Conservation (phyloP, 1,140 invertebrate genomes). For the Macrobrachium rosenbergii region DNA sequence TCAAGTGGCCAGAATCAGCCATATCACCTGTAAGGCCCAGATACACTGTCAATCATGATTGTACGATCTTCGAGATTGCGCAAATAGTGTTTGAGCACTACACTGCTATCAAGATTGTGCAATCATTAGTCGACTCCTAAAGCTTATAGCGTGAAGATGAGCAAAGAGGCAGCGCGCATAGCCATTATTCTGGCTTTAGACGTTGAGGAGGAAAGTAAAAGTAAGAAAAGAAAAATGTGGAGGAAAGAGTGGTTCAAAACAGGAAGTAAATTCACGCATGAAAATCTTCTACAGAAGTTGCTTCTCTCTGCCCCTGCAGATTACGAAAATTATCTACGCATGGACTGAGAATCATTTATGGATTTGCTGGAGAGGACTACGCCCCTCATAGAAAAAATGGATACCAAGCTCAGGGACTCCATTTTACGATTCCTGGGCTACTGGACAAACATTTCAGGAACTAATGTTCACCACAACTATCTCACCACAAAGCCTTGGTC, state of each 20-base stretch:
- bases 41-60: no score
- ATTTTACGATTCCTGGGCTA: conserved; percentile 1
- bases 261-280: background rate
- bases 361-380: background rate
- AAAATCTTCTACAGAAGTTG: background rate
- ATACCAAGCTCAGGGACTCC: background rate
- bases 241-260: conserved; percentile 11
- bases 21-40: no score
- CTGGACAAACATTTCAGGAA: background rate
- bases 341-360: background rate
- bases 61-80: no score
- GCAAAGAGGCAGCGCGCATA: no score
- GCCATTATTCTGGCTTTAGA: no score
- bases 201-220: background rate
- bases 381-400: background rate
- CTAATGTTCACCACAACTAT: background rate
- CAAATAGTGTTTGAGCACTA: no score
- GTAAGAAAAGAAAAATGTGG: conserved; percentile 9
- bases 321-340: background rate
- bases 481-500: background rate
- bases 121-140: no score
- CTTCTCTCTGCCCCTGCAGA: background rate
- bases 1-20: no score
- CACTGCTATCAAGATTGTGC: no score
- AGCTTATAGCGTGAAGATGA: no score